Evolutionary conservation across 1,140 invertebrate species (phyloP), one percentile per base, ranked within the genome.

Genomic region (Heliothis subflexa): DNA sequence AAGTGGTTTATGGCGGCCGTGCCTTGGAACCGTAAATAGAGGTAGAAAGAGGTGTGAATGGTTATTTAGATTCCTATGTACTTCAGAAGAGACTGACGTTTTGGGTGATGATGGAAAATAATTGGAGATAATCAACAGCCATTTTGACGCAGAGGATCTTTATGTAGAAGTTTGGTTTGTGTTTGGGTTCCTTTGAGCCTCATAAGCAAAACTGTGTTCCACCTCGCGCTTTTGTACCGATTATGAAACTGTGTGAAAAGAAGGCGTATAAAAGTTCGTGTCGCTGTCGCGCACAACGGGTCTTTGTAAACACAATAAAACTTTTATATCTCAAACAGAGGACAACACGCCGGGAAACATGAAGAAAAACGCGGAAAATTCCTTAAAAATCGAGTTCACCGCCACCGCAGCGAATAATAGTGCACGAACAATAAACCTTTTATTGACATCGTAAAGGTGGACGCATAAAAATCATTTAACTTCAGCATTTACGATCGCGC

Each of bases 401-500:
- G 57, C 59, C 47, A 73, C 49, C 62, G 16, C 76, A 40, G 64
- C 74, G 72, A 81, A 68, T 75, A 78, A 85, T 88, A 80, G 80
- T 78, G 64, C 76, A 74, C 80, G 80, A 62, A 75, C 85, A 81
- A 86, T 89, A 86, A 85, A 88, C 76, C 78, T 86, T 89, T 91
- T 89, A 91, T 85, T 80, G 83, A 52, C 78, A 80, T 86, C 82
- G 75, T 91, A 86, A 88, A 89, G 87, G 84, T 82, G 80, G 78
- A 82, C 84, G 79, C 84, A 87, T 89, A 91, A 91, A 90, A 91
- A 91, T 88, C 85, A 85, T 87, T 87, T 87, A 81, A 82, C 82
- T 81, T 72, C 81, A 74, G 79, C 71, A 78, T 90, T 90, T 90
- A 89, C 85, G 86, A 87, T 83, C 83, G 83, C 78, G 75, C 78